Conservation (phyloP, 2,113 vertebrate genomes). For the Catagonus wagneri region DNA sequence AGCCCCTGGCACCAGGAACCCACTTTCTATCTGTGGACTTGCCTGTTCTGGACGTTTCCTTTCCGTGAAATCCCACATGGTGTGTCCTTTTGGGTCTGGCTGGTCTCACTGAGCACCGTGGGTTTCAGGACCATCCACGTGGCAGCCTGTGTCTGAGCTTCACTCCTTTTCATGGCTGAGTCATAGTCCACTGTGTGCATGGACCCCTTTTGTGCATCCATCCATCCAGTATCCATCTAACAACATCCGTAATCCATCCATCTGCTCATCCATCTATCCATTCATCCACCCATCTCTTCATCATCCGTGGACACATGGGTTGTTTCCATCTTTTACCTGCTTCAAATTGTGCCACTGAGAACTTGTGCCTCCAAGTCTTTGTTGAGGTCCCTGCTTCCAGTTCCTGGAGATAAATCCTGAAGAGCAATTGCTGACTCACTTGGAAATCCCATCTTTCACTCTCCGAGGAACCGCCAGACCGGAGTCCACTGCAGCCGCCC, state of each 20-base stretch:
- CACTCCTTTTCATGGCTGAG: rapidly evolving
- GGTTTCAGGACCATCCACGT: too few relatives aligned
- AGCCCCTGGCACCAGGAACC: rapidly evolving
- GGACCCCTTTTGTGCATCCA: too few relatives aligned
- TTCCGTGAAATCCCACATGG: rapidly evolving
- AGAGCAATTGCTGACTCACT: rapidly evolving
- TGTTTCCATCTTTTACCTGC: neutral
- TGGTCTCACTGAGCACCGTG: rapidly evolving
- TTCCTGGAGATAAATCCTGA: rapidly evolving
- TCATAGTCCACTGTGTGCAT: rapidly evolving
- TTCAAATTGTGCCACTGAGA: rapidly evolving
- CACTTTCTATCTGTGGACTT: too few relatives aligned
- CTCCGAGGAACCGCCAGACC: too few relatives aligned
- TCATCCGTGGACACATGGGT: rapidly evolving
- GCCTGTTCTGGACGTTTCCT: rapidly evolving
- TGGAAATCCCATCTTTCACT: rapidly evolving
- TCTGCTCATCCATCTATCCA: too few relatives aligned
- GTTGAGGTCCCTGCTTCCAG: neutral
- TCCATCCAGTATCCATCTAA: too few relatives aligned
- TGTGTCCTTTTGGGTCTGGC: rapidly evolving
- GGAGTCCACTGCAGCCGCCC: too few relatives aligned
- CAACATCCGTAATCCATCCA: too few relatives aligned
- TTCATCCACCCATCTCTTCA: too few relatives aligned
- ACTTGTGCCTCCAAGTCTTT: rapidly evolving
- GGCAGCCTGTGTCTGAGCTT: rapidly evolving